A percentile compares a stretch with the other conserved stretches of the same genome.
Conservation (phyloP, 2,888 invertebrate species). For the Philopedon plagiatum region DNA sequence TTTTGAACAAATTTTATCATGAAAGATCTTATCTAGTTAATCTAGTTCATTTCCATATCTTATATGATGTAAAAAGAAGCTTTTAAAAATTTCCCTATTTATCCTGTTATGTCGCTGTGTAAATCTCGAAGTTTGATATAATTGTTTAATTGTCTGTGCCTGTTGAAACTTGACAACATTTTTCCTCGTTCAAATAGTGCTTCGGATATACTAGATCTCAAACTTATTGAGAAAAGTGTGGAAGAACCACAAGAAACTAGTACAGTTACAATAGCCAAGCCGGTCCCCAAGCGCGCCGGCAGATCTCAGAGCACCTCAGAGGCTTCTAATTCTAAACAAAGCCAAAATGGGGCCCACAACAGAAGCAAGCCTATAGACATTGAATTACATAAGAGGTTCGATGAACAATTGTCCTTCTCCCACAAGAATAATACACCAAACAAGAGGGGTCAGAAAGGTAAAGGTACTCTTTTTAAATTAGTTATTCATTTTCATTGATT, state of each 20-base stretch:
- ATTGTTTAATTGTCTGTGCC: too few relatives aligned
- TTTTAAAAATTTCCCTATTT: too few relatives aligned
- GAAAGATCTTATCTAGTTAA: too few relatives aligned
- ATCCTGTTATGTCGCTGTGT: too few relatives aligned
- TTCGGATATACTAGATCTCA: slow-evolving; percentile 74
- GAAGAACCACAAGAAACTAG: slow-evolving; percentile 64
- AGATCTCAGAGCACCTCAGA: slow-evolving; percentile 68
- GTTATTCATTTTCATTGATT: too few relatives aligned
- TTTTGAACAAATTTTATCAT: too few relatives aligned
- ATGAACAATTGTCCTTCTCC: slow-evolving; percentile 38
- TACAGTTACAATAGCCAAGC: slow-evolving; percentile 72
- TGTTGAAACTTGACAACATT: too few relatives aligned
- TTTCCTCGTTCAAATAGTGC: slow-evolving; percentile 49
- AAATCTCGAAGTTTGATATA: too few relatives aligned
- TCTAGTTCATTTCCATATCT: too few relatives aligned
- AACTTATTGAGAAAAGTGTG: slow-evolving; percentile 79
- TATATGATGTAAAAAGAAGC: too few relatives aligned
- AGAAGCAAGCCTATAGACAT: slow-evolving; percentile 68
- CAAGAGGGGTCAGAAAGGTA: slow-evolving; percentile 42
- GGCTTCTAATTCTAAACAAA: slow-evolving; percentile 61
- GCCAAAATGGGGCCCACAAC: slow-evolving; percentile 53
- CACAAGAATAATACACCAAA: slow-evolving; percentile 45
- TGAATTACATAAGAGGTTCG: slow-evolving; percentile 54
- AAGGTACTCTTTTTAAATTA: not conserved
- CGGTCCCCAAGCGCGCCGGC: slow-evolving; percentile 71